phyloP scores from a whole-genome alignment of 2,113 vertebrate species.

The Bubo bubo region DNA sequence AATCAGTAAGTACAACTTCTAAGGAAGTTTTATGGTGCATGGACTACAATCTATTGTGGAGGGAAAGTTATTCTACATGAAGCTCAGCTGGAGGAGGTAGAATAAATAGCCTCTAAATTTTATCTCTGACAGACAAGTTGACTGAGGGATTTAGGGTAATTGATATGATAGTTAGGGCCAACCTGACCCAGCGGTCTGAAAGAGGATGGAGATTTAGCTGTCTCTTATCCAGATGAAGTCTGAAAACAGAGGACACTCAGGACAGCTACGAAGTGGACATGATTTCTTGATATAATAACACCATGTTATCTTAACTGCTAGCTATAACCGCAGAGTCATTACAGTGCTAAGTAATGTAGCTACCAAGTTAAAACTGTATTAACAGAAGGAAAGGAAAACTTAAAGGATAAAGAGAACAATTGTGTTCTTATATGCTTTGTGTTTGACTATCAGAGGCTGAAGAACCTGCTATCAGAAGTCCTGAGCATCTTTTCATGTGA shows the following conservation, averaged over 20 bases:
- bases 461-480: not conserved
- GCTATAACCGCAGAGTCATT: not conserved
- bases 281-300: not conserved
- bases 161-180: not conserved
- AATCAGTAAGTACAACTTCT: conserved; percentile 13
- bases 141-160: conserved; percentile 17
- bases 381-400: not conserved
- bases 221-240: not conserved
- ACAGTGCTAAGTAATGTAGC: not conserved
- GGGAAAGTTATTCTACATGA: not conserved
- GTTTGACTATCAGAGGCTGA: not conserved
- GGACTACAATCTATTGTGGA: not conserved
- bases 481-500: not conserved
- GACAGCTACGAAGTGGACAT: not conserved
- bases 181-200: not conserved
- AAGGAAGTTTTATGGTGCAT: conserved; percentile 15
- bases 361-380: not conserved
- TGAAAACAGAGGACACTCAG: conserved; percentile 1
- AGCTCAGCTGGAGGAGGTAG: not conserved
- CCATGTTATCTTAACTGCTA: not conserved
- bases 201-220: conserved; percentile 6
- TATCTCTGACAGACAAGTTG: not conserved
- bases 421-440: not conserved
- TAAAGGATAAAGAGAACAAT: not conserved
- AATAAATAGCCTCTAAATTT: conserved; percentile 34